Evolutionary conservation across 2,113 vertebrate genomes (phyloP).

Genomic region (Cyprinodon brontotheroides): DNA sequence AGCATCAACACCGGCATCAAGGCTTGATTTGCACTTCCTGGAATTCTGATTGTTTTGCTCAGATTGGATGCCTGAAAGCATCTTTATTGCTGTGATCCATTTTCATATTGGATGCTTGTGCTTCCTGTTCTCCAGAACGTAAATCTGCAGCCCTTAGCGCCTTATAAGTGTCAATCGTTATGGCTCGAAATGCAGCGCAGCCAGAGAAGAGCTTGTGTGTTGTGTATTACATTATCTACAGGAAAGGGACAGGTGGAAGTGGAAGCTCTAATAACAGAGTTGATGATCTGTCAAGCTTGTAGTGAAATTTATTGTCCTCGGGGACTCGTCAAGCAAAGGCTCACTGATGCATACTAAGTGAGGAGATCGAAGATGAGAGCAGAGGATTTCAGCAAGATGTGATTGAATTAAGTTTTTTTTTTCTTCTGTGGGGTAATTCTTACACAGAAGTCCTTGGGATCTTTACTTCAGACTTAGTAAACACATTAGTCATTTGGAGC

Average conservation of each 20-base stretch:
- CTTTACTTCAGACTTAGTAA: slow-evolving; percentile 10
- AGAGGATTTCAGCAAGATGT: slow-evolving; percentile 11
- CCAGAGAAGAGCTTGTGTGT: slow-evolving; percentile 37
- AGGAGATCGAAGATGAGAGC: slow-evolving; percentile 24
- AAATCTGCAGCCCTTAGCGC: slow-evolving; percentile 62
- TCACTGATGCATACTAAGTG: slow-evolving; percentile 57
- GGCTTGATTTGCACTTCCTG: slow-evolving; percentile 55
- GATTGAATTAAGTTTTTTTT: slow-evolving; percentile 42
- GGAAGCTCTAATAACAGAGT: slow-evolving; percentile 57
- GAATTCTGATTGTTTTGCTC: slow-evolving; percentile 30
- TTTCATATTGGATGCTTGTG: slow-evolving; percentile 50
- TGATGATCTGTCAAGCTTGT: slow-evolving; percentile 65
- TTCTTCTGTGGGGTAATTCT: slow-evolving; percentile 35
- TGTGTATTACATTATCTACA: slow-evolving; percentile 45
- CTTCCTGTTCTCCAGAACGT: slow-evolving; percentile 45
- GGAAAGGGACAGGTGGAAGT: slow-evolving; percentile 33
- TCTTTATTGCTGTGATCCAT: slow-evolving; percentile 62
- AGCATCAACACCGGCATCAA: slow-evolving; percentile 18
- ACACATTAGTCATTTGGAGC: slow-evolving; percentile 25
- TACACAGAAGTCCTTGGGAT: not conserved
- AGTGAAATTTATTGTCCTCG: slow-evolving; percentile 61
- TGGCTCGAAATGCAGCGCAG: slow-evolving; percentile 24
- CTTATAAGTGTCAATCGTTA: slow-evolving; percentile 58
- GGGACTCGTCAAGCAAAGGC: slow-evolving; percentile 52
- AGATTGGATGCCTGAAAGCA: not conserved